phyloP scores from a whole-genome alignment of 2,888 invertebrate genomes.

The Xanthia icteritia region DNA sequence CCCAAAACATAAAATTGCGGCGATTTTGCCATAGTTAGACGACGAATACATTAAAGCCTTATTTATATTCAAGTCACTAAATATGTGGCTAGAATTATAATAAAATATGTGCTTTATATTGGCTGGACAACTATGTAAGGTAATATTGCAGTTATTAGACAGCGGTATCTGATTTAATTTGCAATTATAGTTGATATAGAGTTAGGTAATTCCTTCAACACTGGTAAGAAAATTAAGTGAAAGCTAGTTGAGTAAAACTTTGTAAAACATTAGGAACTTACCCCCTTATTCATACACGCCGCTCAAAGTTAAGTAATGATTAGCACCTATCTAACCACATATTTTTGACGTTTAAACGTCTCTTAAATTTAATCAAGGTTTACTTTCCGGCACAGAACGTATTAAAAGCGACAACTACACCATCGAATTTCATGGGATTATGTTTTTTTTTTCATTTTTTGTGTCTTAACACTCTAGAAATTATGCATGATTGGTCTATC shows the following conservation, averaged over 20 bases:
- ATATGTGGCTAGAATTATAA: conserved; percentile 46
- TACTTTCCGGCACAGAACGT: too few relatives aligned
- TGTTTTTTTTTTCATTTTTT: background rate
- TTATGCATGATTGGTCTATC: too few relatives aligned
- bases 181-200: conserved; percentile 43
- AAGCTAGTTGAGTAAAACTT: conserved; percentile 7
- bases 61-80: conserved; percentile 51
- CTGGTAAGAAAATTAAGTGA: conserved; percentile 25
- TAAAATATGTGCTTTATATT: conserved; percentile 55
- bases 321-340: too few relatives aligned
- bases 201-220: conserved; percentile 43
- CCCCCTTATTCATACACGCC: too few relatives aligned
- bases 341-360: too few relatives aligned
- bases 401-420: background rate
- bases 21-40: conserved; percentile 40
- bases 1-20: conserved; percentile 53
- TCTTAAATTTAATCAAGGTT: background rate
- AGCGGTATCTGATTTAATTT: conserved; percentile 46
- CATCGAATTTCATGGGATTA: background rate
- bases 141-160: conserved; percentile 43
- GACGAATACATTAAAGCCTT: conserved; percentile 52
- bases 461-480: background rate
- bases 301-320: too few relatives aligned
- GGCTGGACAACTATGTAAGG: conserved; percentile 32
- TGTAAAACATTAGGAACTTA: background rate